Evolutionary conservation across 2,113 vertebrate genomes (phyloP).

Genomic region (Xenus cinereus): DNA sequence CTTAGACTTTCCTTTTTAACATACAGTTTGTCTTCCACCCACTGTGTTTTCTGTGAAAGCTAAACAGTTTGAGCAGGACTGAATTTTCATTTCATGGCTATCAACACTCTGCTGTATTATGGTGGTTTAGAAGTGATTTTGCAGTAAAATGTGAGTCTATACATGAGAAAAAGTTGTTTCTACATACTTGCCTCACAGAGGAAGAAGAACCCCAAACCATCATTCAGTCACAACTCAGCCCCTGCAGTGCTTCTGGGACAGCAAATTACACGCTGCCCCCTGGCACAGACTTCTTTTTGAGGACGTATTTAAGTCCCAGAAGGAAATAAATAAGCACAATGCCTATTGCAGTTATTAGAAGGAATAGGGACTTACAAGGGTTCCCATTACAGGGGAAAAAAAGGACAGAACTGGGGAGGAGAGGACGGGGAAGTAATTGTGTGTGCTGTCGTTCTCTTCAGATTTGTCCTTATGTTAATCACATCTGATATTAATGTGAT

Average conservation of each 20-base stretch:
- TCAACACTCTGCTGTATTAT: not conserved
- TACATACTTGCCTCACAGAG: not conserved
- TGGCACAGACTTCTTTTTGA: not conserved
- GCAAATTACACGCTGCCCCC: not conserved
- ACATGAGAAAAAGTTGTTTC: not conserved
- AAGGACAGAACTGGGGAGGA: fast-evolving
- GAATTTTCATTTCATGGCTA: not conserved
- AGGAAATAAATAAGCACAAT: not conserved
- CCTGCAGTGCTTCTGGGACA: not conserved
- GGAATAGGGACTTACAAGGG: not conserved
- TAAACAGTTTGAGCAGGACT: not conserved
- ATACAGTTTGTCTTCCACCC: not conserved
- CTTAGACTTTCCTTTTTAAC: not conserved
- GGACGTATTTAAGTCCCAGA: not conserved
- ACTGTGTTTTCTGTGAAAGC: not conserved
- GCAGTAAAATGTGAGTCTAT: not conserved
- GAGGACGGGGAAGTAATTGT: not conserved
- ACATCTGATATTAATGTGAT: not conserved
- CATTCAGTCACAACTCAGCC: not conserved
- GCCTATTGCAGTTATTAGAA: not conserved
- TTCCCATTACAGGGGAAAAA: not conserved
- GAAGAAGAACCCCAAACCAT: not conserved
- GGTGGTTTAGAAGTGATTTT: not conserved
- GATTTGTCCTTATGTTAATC: not conserved
- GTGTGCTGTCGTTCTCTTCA: not conserved